Base-by-base conservation (phyloP, 2,888 invertebrate species). In the Athrips mouffetella region DNA sequence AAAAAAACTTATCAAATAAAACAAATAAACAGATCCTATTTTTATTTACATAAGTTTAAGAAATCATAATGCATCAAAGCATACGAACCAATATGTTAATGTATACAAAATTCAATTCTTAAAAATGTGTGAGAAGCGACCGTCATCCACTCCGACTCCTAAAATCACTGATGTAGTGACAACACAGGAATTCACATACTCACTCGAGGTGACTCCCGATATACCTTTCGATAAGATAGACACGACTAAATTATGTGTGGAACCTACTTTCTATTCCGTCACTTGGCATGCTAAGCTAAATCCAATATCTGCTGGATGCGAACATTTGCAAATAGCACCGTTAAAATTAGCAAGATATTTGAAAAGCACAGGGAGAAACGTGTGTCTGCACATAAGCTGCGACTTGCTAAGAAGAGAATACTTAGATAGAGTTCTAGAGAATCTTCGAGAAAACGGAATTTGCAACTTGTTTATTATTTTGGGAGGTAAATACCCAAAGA, bases 391-490 rank as follows among this genome's bases (percentile, higher is more conserved):
- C 70, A 58, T 92, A 39, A 76, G 90, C 0, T 90, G 90, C 50
- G 86, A 84, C 59, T 73, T 88, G 67, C 66, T 91, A 58, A 89
- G 56, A 31, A 76, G 73, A 50, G 50, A 66, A 1, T 86, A 87
- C 55, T 73, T 89, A 42, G 58, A 76, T 29, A 61, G 64, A 23
- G 63, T 91, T 57, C 70, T 96, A 49, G 66, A 79, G 31, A 76
- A 86, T 59, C 90, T 94, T 2, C 89, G 92, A 67, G 76, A 89
- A 39, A 72, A 89, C 20, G 92, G 92, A 2, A 90, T 95, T 50
- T 86, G 89, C 57, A 94, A 94, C 73, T 85, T 95, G 61, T 90
- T 95, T 50, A 91, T 93, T 3, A 74, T 96, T 33, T 84, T 92
- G 66, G 96, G 96, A 87, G 95, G 94, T 94, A n/a, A n/a, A n/a